Conservation (phyloP, 2,797 vertebrate genomes). For the Sternotherus odoratus region DNA sequence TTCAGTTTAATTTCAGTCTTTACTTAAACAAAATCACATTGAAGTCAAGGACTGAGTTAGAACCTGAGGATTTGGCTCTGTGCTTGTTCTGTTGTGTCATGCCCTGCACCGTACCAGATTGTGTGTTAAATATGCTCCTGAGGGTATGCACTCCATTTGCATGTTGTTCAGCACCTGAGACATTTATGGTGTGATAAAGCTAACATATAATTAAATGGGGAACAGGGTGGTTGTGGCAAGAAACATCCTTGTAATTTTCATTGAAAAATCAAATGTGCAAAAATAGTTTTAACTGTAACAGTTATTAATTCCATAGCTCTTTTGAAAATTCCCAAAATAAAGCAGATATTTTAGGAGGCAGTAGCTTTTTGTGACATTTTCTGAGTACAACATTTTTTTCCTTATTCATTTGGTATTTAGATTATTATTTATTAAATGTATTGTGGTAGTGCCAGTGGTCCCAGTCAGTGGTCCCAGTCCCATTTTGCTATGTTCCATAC, state of each 20-base stretch:
- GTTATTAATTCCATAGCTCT: neutral
- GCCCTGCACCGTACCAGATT: neutral
- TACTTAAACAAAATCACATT: neutral
- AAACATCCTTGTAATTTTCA: neutral
- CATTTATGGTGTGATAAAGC: neutral
- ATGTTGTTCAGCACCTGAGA: rapidly evolving
- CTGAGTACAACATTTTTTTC: neutral
- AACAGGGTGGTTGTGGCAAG: neutral
- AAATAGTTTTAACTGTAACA: neutral
- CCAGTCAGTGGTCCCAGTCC: neutral
- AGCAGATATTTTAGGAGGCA: neutral
- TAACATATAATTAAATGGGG: neutral
- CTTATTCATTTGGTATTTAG: neutral
- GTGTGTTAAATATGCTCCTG: neutral
- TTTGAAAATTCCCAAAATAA: neutral
- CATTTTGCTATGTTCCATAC: neutral
- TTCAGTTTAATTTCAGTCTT: neutral
- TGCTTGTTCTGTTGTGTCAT: neutral
- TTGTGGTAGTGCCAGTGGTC: neutral
- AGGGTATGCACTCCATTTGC: neutral
- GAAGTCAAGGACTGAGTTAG: neutral
- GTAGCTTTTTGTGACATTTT: neutral
- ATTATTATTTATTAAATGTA: neutral
- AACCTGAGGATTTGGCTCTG: rapidly evolving
- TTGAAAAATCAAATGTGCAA: neutral